Conservation (phyloP, 2,797 vertebrate species). For the Momotus momota region DNA sequence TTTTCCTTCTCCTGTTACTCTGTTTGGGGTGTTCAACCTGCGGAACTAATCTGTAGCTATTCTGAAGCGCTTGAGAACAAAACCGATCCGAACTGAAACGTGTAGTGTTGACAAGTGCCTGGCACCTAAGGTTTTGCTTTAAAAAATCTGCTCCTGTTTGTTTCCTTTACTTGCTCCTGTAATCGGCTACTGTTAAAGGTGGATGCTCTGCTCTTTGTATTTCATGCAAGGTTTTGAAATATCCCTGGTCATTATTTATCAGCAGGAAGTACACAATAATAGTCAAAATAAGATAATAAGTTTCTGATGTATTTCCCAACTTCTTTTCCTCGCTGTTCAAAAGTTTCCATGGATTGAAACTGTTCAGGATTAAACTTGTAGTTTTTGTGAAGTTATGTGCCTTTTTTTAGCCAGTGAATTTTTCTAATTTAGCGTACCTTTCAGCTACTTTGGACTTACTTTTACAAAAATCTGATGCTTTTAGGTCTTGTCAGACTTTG, state of each 20-base stretch:
- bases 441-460: neutral
- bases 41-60: neutral
- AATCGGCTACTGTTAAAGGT: neutral
- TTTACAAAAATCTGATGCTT: neutral
- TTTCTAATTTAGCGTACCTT: neutral
- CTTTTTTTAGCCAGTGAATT: neutral
- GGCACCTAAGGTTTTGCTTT: neutral
- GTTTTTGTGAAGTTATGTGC: neutral
- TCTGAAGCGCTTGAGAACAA: neutral
- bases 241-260: neutral
- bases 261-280: neutral
- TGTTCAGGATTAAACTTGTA: neutral
- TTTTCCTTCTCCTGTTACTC: neutral
- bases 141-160: neutral
- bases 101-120: neutral
- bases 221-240: neutral
- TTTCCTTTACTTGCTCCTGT: neutral
- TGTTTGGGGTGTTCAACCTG: neutral
- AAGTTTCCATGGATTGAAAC: neutral
- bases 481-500: neutral
- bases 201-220: accelerated
- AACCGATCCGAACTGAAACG: neutral
- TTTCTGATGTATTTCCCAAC: neutral
- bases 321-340: neutral
- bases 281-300: neutral